Evolutionary conservation across 2,888 invertebrate species (phyloP).

Genomic region (Phasia obesa): DNA sequence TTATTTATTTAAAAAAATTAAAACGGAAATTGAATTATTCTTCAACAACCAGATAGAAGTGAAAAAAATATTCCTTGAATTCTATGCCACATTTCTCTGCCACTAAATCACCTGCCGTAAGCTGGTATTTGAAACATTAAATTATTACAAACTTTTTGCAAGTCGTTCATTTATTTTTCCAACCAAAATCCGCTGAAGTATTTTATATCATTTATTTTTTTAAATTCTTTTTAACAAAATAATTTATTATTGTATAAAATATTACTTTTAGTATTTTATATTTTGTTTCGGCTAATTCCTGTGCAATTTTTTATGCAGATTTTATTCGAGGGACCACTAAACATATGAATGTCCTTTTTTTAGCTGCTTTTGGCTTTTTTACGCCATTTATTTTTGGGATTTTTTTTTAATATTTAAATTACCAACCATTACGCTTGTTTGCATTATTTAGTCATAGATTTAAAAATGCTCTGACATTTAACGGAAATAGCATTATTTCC

Average conservation of each 20-base stretch:
- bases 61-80: slow-evolving; percentile 2
- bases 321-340: slow-evolving; percentile 45
- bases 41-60: neutral
- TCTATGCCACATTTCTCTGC: neutral
- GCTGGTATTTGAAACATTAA: neutral
- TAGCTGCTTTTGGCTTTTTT: slow-evolving; percentile 7
- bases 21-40: slow-evolving; percentile 52
- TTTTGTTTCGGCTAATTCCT: slow-evolving; percentile 54
- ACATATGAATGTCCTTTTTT: slow-evolving; percentile 60
- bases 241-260: slow-evolving; percentile 35
- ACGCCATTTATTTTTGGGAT: neutral
- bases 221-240: slow-evolving; percentile 22
- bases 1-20: neutral
- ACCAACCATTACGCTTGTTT: slow-evolving; percentile 68
- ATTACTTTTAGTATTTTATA: neutral
- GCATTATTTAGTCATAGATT: slow-evolving; percentile 73
- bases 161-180: neutral
- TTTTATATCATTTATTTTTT: neutral
- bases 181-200: slow-evolving; percentile 23
- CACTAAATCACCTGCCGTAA: slow-evolving; percentile 39
- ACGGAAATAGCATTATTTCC: slow-evolving; percentile 72
- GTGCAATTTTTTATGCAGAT: slow-evolving; percentile 35
- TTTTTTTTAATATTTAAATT: slow-evolving; percentile 52
- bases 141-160: neutral
- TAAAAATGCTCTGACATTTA: slow-evolving; percentile 68